phyloP scores from a whole-genome alignment of 2,113 vertebrate genomes.

The Triplophysa dalaica region DNA sequence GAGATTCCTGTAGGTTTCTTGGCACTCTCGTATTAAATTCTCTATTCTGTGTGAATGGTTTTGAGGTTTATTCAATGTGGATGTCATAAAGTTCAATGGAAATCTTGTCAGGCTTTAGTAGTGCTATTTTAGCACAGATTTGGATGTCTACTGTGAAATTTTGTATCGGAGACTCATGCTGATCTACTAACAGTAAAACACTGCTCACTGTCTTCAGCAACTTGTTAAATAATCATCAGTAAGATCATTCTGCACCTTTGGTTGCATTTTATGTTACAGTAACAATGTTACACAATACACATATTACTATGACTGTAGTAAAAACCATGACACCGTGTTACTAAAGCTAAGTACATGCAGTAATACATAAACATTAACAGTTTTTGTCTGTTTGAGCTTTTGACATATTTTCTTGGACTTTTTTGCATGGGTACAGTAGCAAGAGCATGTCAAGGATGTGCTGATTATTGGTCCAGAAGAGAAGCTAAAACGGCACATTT shows the following conservation, averaged over 20 bases:
- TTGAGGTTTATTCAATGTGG: background rate
- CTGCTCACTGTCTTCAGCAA: no score
- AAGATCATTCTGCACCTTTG: no score
- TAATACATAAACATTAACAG: no score
- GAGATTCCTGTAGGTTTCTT: conserved; percentile 77
- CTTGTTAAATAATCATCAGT: no score
- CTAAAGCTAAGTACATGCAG: no score
- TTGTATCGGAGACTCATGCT: conserved; percentile 1
- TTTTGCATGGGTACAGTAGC: background rate
- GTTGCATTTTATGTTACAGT: no score
- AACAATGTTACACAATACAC: no score
- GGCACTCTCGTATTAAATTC: background rate
- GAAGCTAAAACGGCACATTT: background rate
- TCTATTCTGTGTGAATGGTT: background rate
- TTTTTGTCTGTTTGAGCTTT: no score
- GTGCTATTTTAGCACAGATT: conserved; percentile 12
- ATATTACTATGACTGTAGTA: no score
- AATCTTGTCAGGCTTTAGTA: conserved; percentile 9
- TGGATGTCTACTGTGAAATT: conserved; percentile 19
- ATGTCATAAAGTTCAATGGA: background rate
- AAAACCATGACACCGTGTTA: no score
- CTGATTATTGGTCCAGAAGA: background rate
- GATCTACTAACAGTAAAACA: no score
- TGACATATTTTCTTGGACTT: background rate
- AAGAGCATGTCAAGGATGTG: background rate